phyloP scores from a whole-genome alignment of 2,113 vertebrate genomes.

The Regulus satrapa region DNA sequence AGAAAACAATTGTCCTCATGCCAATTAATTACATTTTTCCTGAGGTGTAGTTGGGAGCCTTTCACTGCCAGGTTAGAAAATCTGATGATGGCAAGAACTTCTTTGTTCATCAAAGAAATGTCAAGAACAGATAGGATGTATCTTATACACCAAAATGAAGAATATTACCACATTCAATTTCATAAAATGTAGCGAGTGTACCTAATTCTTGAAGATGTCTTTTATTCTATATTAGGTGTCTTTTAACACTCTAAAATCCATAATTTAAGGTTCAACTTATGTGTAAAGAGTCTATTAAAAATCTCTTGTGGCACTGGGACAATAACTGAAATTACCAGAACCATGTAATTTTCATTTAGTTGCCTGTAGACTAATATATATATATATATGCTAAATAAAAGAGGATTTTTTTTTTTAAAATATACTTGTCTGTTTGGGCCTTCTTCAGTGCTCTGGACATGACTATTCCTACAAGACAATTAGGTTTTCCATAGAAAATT shows the following conservation, averaged over 20 bases:
- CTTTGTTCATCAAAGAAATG: background rate
- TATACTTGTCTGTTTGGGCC: background rate
- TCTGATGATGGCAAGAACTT: accelerated
- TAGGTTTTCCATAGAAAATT: background rate
- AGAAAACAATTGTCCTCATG: background rate
- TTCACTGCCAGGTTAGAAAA: background rate
- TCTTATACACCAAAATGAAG: background rate
- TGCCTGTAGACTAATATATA: background rate
- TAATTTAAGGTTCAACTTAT: background rate
- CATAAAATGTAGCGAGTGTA: background rate
- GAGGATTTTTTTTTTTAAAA: background rate
- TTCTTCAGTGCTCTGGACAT: background rate
- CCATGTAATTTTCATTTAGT: background rate
- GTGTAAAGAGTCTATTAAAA: background rate
- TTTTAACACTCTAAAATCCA: background rate
- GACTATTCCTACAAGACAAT: background rate
- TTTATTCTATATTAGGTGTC: background rate
- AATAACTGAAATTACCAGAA: background rate
- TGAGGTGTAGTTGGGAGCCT: background rate
- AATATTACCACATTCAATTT: background rate
- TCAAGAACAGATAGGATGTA: background rate
- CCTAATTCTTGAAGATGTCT: background rate
- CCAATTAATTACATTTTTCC: background rate
- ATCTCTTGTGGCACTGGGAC: background rate
- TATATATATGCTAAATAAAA: background rate